Percentiles rank a stretch among this genome's conserved stretches.
These are phyloP conservation scores for Phyllotreta striolata DNA, from an alignment of 2,888 invertebrate genomes.

Conservation along the genomic window DNA sequence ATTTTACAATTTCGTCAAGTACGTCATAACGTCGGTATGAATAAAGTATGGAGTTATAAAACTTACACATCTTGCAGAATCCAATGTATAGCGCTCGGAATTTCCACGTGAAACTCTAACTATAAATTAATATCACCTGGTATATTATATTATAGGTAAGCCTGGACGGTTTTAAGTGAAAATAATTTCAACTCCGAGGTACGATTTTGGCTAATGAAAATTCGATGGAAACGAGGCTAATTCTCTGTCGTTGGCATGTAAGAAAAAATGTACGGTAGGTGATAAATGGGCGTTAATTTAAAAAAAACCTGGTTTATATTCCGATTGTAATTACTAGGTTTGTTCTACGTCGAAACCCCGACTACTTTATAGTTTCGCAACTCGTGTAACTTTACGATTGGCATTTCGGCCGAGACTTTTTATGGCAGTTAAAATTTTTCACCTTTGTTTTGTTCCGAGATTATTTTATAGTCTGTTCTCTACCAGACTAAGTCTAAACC, in stretches of 20 bases:
- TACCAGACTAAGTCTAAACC: conserved; percentile 58
- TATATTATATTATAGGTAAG: no score
- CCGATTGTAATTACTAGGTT: no score
- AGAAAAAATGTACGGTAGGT: no score
- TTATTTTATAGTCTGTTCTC: conserved; percentile 59
- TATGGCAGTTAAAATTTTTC: conserved; percentile 60
- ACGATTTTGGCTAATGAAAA: no score
- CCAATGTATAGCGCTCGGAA: conserved; percentile 35
- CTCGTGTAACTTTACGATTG: conserved; percentile 56
- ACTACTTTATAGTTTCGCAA: conserved; percentile 54
- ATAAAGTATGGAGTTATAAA: conserved; percentile 56
- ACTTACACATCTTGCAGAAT: conserved; percentile 48
- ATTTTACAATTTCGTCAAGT: conserved; percentile 61
- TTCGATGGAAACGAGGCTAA: no score
- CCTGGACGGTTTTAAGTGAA: no score
- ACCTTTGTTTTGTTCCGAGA: conserved; percentile 59
- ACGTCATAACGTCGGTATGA: conserved; percentile 53
- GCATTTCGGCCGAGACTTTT: conserved; percentile 56
- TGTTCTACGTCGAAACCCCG: background rate
- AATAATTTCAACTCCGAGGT: no score
- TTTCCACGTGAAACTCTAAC: conserved; percentile 8
- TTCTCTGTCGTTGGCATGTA: no score
- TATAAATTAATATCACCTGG: no score
- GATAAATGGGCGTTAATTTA: no score
- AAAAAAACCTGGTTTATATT: no score